Conservation (phyloP, 1,140 invertebrate species). For the Orussus abietinus region DNA sequence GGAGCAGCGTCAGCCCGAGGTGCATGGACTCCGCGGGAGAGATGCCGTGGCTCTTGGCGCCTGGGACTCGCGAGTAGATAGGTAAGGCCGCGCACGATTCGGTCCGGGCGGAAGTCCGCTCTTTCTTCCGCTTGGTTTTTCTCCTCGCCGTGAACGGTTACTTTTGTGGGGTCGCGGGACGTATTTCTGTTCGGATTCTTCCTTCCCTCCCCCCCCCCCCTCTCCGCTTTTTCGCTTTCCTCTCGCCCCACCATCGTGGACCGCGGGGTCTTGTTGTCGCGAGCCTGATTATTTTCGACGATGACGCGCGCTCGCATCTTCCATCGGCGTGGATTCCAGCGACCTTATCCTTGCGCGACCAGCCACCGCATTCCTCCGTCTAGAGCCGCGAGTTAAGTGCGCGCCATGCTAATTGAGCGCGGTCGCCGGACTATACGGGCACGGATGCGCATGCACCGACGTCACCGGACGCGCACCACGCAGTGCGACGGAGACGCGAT, state of each 20-base stretch:
- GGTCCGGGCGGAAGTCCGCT: neutral
- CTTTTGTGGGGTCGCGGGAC: neutral
- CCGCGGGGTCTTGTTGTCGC: constrained; percentile 18
- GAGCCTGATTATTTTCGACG: constrained; percentile 38
- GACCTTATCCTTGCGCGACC: constrained; percentile 23
- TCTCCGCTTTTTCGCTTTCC: neutral
- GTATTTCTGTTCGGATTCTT: constrained; percentile 7
- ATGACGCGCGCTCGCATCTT: constrained; percentile 32
- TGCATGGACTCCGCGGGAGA: constrained; percentile 46
- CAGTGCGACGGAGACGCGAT: no score
- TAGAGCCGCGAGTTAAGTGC: no score
- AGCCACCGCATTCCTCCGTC: neutral
- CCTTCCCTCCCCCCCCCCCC: constrained; percentile 1
- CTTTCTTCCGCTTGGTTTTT: neutral
- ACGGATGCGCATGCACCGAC: no score
- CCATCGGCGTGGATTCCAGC: constrained; percentile 7
- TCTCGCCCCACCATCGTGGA: constrained; percentile 16
- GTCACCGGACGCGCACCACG: no score
- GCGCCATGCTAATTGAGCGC: neutral
- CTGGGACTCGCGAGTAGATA: constrained; percentile 49
- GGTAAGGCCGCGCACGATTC: constrained; percentile 36
- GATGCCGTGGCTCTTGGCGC: constrained; percentile 47
- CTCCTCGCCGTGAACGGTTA: neutral
- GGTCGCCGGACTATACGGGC: no score
- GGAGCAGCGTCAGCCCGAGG: constrained; percentile 33